A percentile compares a stretch with the other conserved stretches of the same genome.
phyloP scores from a whole-genome alignment of 2,113 vertebrate species.

The Micronycteris hirsuta region DNA sequence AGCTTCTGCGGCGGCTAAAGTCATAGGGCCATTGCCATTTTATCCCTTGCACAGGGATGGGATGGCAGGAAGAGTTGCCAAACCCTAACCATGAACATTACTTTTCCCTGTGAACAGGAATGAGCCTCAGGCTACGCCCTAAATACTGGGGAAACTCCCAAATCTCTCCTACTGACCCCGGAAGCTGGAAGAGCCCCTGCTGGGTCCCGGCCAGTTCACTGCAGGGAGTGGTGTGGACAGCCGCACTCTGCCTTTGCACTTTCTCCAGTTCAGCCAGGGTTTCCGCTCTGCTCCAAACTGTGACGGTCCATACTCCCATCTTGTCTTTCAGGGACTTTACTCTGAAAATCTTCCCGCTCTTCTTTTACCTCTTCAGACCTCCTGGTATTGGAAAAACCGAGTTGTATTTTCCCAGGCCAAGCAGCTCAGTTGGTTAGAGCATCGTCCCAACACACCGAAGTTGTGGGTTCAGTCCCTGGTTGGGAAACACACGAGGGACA shows the following conservation, averaged over 20 bases:
- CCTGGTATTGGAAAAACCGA: neutral
- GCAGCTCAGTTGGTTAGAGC: neutral
- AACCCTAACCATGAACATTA: neutral
- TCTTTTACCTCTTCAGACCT: neutral
- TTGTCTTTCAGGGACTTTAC: neutral
- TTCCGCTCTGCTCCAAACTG: neutral
- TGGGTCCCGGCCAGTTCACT: neutral
- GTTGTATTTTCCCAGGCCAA: neutral
- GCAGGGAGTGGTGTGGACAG: accelerated
- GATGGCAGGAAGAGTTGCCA: neutral
- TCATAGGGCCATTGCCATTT: neutral
- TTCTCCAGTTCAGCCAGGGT: neutral
- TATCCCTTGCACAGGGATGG: neutral
- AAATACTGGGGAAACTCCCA: neutral
- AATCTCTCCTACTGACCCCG: neutral
- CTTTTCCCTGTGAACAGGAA: neutral
- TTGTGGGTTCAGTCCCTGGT: neutral
- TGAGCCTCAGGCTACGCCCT: neutral
- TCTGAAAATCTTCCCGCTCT: neutral
- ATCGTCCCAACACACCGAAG: neutral
- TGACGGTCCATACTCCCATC: neutral
- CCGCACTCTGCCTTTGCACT: neutral
- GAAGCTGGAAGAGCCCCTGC: neutral
- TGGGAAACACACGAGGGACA: no score
- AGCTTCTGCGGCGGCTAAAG: neutral